Base-by-base conservation (phyloP, 2,797 vertebrate genomes). In the Enteromius treurensis region DNA sequence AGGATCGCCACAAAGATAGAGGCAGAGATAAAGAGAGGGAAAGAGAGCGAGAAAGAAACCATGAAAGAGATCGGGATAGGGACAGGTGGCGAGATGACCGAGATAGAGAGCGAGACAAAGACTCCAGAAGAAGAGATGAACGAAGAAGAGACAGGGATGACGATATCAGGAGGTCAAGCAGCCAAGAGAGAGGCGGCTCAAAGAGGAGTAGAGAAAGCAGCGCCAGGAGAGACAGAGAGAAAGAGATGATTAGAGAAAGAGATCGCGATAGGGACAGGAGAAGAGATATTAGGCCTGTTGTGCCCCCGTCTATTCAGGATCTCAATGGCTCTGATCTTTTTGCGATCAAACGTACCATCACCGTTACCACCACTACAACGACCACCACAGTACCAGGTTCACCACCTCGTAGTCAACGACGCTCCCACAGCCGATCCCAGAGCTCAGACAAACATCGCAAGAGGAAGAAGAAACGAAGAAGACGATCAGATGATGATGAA, bases 281-380 rank as follows among this genome's bases (percentile, higher is more conserved):
- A 9, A 88, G 95, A 53, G 95, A 96, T 3, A 91, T 95, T 0
- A 93, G 97, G 0, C 94, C 96, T 0, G 97, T 97, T 0, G 96
- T 98, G 55, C 97, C 97, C 0, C 97, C 97, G 0, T 98, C 97
- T 2, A 97, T 98, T 88, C 97, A 98, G 86, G 97, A 98, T 86
- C 95, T 98, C 7, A 98, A 96, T 2, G 96, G 97, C 32, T 95
- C 96, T 0, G 97, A 98, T 19, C 94, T 98, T 0, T 97, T 97
- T 14, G 95, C 97, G 81, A 98, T 98, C 86, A 98, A 98, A 81
- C 92, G 97, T 51, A 98, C 97, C 69, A 98, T 98, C 86, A 98
- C 97, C 0, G 97, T 98, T 73, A 97, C 95, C 47, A 95, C 94
- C 13, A 95, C 95, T 37, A 94, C 89, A 58, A 90, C 94, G 4